Evolutionary conservation across 2,888 invertebrate species (phyloP), one percentile per base, ranked within the genome.

Genomic region (Plemyria rubiginata): DNA sequence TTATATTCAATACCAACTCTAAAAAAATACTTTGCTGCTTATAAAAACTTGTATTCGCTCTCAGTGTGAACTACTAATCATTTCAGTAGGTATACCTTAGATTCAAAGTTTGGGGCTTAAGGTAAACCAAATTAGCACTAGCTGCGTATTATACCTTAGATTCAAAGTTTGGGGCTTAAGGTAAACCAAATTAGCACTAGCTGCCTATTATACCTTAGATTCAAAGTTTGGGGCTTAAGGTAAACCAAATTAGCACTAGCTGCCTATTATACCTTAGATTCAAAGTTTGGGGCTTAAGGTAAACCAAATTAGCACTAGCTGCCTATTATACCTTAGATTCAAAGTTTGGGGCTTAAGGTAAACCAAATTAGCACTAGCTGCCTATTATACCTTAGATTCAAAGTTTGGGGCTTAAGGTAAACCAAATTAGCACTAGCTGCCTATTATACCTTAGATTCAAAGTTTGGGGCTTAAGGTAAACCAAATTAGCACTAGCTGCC

Each of bases 61-160:
- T 58, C 63, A 70, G 70, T 67, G 65, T 60, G 40, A 48, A 40
- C 55, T 36, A 45, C 49, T 46, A 36, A 15, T 43, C 40, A 49
- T n/a, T 36, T 29, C 13, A 43, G 51, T n/a, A n/a, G n/a, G n/a
- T 16, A 41, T 38, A 43, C 36, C 49, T 46, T 46, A 16, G 12
- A 28, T 40, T 13, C 43, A 22, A 57, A 38, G 13, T 28, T 38
- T 52, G 45, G 38, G 53, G 53, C 41, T 41, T 38, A 51, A 29
- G 11, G 40, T 28, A 48, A 32, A 53, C 13, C 12, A 15, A 15
- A 43, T 15, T 43, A 43, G 43, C 13, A 12, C 40, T 4, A 13
- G 29, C 29, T 29, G n/a, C n/a, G 29, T 29, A 4, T 29, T 29
- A 29, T 36, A 43, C 32, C 49, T 46, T 45, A 16, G 11, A 28